phyloP scores from a whole-genome alignment of 2,797 vertebrate genomes.

The Nannoperca obscura region DNA sequence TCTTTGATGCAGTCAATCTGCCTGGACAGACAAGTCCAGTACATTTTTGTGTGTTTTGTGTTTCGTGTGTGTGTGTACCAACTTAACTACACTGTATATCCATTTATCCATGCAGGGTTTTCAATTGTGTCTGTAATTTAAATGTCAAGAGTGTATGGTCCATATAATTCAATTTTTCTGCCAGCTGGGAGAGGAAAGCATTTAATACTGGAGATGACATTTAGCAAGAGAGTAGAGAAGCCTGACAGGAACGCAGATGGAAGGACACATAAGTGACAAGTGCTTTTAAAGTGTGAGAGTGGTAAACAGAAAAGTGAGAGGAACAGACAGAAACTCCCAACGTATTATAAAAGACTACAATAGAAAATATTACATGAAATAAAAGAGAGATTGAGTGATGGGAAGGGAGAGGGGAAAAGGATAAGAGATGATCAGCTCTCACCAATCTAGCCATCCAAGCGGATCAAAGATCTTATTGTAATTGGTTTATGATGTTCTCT shows the following conservation, averaged over 20 bases:
- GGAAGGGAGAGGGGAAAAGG: slow-evolving; percentile 12
- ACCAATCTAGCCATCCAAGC: slow-evolving; percentile 11
- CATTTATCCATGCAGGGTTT: slow-evolving; percentile 54
- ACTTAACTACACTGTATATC: slow-evolving; percentile 41
- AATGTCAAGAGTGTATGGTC: slow-evolving; percentile 74
- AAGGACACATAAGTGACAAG: slow-evolving; percentile 58
- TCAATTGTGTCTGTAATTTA: slow-evolving; percentile 67
- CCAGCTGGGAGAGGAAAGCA: slow-evolving; percentile 56
- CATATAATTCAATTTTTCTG: slow-evolving; percentile 70
- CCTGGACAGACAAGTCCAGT: slow-evolving; percentile 39
- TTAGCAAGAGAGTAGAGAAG: slow-evolving; percentile 57
- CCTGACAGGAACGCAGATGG: slow-evolving; percentile 55
- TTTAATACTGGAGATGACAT: slow-evolving; percentile 74
- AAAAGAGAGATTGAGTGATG: slow-evolving; percentile 4
- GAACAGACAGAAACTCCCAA: slow-evolving; percentile 17
- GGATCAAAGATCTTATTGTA: slow-evolving; percentile 3
- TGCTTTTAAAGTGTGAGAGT: slow-evolving; percentile 43
- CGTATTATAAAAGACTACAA: slow-evolving; percentile 28
- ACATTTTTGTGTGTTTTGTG: slow-evolving; percentile 16
- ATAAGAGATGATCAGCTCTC: slow-evolving; percentile 26
- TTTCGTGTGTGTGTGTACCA: slow-evolving; percentile 5
- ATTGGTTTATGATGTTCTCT: slow-evolving; percentile 64
- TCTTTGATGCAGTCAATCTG: slow-evolving; percentile 66
- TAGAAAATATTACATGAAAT: slow-evolving; percentile 8
- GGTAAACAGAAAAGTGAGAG: slow-evolving; percentile 27